These are phyloP conservation scores for Cataglyphis albicans DNA, from an alignment of 2,888 invertebrate species.

Conservation along the genomic window DNA sequence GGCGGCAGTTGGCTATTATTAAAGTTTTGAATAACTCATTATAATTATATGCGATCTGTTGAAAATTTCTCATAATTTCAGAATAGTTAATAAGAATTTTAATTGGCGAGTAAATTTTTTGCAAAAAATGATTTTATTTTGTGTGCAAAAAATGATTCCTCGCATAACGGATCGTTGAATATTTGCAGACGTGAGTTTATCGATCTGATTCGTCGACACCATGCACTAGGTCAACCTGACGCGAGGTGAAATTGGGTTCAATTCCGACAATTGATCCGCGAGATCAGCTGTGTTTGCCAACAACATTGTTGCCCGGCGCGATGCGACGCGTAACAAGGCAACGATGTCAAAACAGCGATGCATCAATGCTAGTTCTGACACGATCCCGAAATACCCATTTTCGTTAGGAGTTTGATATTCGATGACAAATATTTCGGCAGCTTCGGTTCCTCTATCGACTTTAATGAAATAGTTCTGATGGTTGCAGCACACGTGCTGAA, in stretches of 20 bases:
- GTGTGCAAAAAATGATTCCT: neutral
- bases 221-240: conserved; percentile 60
- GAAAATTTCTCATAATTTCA: neutral
- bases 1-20: neutral
- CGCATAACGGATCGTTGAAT: conserved; percentile 4
- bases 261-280: conserved; percentile 74
- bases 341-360: conserved; percentile 54
- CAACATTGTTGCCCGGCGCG: conserved; percentile 65
- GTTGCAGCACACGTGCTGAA: neutral
- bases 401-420: conserved; percentile 24
- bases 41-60: neutral
- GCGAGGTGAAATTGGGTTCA: conserved; percentile 72
- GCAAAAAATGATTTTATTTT: neutral
- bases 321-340: conserved; percentile 63
- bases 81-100: neutral
- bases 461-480: conserved; percentile 10
- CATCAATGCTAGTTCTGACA: conserved; percentile 45
- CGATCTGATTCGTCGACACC: conserved; percentile 68
- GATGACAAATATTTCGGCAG: conserved; percentile 24
- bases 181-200: conserved; percentile 47
- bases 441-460: neutral
- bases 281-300: conserved; percentile 70
- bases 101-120: neutral
- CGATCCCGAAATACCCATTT: conserved; percentile 46
- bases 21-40: neutral